Conservation (phyloP, 2,797 vertebrate genomes). For the Pteropus rufus region DNA sequence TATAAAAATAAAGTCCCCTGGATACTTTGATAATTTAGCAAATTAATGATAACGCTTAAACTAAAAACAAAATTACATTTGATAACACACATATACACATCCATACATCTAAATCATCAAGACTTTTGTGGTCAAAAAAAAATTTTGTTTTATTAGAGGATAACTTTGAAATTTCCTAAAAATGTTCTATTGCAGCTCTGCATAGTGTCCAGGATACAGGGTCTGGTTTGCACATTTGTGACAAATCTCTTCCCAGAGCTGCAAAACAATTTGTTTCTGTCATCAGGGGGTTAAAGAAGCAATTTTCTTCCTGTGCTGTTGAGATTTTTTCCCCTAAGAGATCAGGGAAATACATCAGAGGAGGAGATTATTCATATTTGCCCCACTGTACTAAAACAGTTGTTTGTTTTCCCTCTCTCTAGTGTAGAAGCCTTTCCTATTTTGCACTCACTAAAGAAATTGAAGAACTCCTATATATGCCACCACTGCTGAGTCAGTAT, state of each 20-base stretch:
- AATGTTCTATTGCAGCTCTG: constrained; percentile 52
- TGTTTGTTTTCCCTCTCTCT: constrained; percentile 17
- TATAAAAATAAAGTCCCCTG: not conserved
- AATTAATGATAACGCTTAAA: constrained; percentile 9
- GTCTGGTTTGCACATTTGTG: constrained; percentile 80
- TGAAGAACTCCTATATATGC: not conserved
- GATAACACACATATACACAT: not conserved
- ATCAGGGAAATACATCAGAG: constrained; percentile 75
- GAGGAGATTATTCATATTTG: constrained; percentile 68
- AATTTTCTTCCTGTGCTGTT: constrained; percentile 75
- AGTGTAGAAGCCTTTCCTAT: not conserved
- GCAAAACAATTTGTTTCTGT: constrained; percentile 77
- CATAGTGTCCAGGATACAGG: constrained; percentile 18
- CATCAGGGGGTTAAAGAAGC: constrained; percentile 76
- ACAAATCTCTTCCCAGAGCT: constrained; percentile 66
- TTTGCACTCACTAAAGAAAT: constrained; percentile 58
- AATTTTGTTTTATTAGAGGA: constrained; percentile 47
- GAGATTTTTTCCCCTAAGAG: constrained; percentile 40
- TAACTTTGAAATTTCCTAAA: constrained; percentile 54
- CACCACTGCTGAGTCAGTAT: not conserved
- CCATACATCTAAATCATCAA: constrained; percentile 14
- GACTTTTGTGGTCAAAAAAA: constrained; percentile 24
- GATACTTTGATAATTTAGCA: not conserved
- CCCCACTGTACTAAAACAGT: constrained; percentile 49
- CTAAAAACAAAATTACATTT: not conserved